These are phyloP conservation scores for Porites australiensis DNA, from an alignment of 64 coral and sea anemone genomes.

Conservation along the genomic window DNA sequence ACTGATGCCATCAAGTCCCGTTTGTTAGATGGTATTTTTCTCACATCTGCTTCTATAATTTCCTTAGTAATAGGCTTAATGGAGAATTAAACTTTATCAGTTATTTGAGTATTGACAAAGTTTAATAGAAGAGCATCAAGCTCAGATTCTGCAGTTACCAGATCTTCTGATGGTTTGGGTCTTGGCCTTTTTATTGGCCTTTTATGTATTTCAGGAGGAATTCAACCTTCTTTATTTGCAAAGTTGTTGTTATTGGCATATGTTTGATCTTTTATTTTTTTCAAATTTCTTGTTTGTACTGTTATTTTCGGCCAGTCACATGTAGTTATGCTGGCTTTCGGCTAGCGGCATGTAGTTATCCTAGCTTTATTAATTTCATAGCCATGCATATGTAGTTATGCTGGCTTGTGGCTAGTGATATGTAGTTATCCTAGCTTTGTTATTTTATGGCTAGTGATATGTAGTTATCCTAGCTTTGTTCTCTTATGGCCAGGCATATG, in stretches of 20 bases:
- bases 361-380: neutral
- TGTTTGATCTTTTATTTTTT: neutral
- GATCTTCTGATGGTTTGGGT: neutral
- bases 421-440: constrained; percentile 1
- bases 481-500: neutral
- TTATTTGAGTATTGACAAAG: constrained; percentile 40
- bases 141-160: constrained; percentile 21
- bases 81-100: constrained; percentile 35
- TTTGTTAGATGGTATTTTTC: constrained; percentile 53
- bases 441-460: neutral
- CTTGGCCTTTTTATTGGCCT: too few species aligned
- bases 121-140: neutral
- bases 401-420: neutral
- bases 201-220: too few species aligned
- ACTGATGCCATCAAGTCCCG: constrained; percentile 59
- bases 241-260: neutral
- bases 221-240: too few species aligned
- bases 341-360: neutral
- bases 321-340: neutral
- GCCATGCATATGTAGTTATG: constrained; percentile 9
- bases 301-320: neutral
- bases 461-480: neutral
- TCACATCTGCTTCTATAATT: constrained; percentile 28
- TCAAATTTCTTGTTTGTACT: too few species aligned
- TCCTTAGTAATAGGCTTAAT: constrained; percentile 29